Percentiles rank a stretch among this genome's conserved stretches.
These are phyloP conservation scores for Numenius phaeopus DNA, from an alignment of 2,797 vertebrate genomes.

Conservation along the genomic window DNA sequence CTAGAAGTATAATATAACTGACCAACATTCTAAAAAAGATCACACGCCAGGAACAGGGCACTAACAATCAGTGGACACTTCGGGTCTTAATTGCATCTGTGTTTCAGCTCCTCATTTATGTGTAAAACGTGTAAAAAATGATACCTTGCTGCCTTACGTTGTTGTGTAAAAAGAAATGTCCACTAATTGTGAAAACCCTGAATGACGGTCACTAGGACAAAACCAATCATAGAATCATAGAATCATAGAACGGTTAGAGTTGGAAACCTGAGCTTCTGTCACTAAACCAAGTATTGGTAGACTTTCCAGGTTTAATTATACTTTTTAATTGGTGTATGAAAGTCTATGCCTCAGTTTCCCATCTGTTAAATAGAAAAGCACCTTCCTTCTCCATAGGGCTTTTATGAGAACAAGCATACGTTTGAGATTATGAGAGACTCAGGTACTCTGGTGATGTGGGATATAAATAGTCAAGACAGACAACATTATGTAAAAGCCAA, in stretches of 20 bases:
- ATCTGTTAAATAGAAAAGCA: background rate
- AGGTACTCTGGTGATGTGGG: background rate
- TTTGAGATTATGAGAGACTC: background rate
- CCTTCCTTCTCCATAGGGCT: background rate
- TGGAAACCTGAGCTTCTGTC: background rate
- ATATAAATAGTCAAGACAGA: background rate
- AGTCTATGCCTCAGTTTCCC: background rate
- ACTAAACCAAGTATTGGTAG: background rate
- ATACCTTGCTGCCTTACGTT: background rate
- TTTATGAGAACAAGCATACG: background rate
- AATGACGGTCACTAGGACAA: background rate
- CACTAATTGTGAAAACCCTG: background rate
- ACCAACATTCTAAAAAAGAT: background rate
- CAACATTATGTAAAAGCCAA: background rate
- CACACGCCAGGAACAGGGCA: background rate
- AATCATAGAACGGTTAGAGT: too few relatives aligned
- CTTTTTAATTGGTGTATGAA: background rate
- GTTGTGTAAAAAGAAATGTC: background rate
- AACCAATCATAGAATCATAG: background rate
- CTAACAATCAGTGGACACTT: background rate
- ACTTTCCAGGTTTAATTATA: background rate
- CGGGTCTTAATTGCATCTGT: background rate
- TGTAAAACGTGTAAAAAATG: fast-evolving
- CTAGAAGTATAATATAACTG: background rate
- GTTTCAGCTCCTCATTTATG: background rate